Evolutionary conservation across 2,797 vertebrate species (phyloP), one percentile per base, ranked within the genome.

Genomic region (Thunnus albacares): DNA sequence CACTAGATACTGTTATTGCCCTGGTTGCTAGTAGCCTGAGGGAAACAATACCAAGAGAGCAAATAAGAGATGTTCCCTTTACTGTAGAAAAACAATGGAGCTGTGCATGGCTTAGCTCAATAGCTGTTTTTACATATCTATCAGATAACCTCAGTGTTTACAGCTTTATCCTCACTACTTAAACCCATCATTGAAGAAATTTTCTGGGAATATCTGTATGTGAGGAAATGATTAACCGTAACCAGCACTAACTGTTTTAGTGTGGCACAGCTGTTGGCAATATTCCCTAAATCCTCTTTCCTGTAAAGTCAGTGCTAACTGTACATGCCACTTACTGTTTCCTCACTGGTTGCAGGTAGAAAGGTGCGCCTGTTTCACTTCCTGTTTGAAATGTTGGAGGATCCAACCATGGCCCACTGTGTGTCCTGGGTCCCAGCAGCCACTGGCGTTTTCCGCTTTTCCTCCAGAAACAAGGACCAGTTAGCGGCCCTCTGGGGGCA

Each of bases 331-430:
- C 61, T 64, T 12, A 22, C 62, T 55, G 51, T 81, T 80, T 75
- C 59, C 61, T 69, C 13, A 14, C 55, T 79, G 78, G 28, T 87
- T 84, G 71, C 94, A 95, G 95, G 95, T 24, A 92, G 90, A 75
- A 96, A 94, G 87, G 81, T 96, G 51, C 92, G 95, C 9, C 94
- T 96, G 56, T 96, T 95, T 84, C 96, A 96, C 88, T 96, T 96
- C 77, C 87, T 96, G 70, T 96, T 96, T 63, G 96, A 96, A 88
- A 94, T 96, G 95, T 75, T 96, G 80, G 93, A 96, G 86, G 93
- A 96, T 75, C 96, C 95, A 1, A 81, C 68, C 78, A 96, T 96
- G 96, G 89, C 94, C 7, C 94, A 96, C 84, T 96, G 95, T n/a
- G 83, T 96, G 45, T 95, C 92, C 82, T 96, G 96, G 96, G 95